Evolutionary conservation across 1,140 invertebrate genomes (phyloP).

Genomic region (Heliconius hewitsoni): DNA sequence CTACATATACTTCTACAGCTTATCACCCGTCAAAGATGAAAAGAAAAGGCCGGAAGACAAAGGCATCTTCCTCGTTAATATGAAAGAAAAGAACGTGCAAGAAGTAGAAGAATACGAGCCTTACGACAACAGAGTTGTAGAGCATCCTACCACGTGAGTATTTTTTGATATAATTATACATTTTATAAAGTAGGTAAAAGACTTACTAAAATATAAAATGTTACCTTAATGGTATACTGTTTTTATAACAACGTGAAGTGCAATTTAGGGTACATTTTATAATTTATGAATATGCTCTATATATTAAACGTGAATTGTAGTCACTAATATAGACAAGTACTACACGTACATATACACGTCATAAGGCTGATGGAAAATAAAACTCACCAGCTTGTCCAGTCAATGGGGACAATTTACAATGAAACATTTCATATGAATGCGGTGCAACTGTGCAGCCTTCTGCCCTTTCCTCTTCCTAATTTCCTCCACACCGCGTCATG

Average conservation of each 20-base stretch:
- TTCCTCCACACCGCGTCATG: constrained; percentile 24
- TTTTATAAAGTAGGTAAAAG: not conserved
- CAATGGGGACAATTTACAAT: constrained; percentile 3
- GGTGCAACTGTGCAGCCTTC: constrained; percentile 20
- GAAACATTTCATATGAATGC: constrained; percentile 7
- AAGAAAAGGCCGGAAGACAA: constrained; percentile 60
- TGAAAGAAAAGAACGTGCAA: constrained; percentile 63
- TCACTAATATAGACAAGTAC: too few relatives aligned
- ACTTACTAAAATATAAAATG: too few relatives aligned
- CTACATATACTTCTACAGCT: constrained; percentile 41
- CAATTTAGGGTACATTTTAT: too few relatives aligned
- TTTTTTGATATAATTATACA: not conserved
- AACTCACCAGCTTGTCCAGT: not conserved
- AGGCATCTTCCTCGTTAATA: constrained; percentile 67
- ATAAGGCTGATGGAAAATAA: not conserved
- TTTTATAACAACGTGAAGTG: too few relatives aligned
- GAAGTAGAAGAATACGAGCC: constrained; percentile 77
- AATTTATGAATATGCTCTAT: too few relatives aligned
- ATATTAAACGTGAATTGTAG: too few relatives aligned
- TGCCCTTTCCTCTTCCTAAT: constrained; percentile 35
- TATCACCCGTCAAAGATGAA: constrained; percentile 70
- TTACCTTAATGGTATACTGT: too few relatives aligned
- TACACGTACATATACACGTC: not conserved
- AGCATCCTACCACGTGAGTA: constrained; percentile 78
- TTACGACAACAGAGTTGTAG: constrained; percentile 73